phyloP scores from a whole-genome alignment of 2,888 invertebrate genomes.

The Xylota sylvarum region DNA sequence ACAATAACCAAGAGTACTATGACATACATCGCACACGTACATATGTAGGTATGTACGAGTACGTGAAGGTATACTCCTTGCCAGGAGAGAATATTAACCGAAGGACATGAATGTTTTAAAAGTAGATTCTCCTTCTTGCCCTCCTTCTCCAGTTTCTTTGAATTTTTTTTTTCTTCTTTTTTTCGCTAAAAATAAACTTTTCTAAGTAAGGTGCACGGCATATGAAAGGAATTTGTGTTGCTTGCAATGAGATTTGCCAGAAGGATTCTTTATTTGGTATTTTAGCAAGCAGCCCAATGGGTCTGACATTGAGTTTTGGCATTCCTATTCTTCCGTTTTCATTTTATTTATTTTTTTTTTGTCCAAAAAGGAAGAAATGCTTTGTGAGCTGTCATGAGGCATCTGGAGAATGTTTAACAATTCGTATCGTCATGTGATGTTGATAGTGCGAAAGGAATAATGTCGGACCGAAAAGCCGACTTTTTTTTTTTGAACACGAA shows the following conservation, averaged over 20 bases:
- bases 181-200: slow-evolving; percentile 40
- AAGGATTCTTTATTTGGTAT: slow-evolving; percentile 42
- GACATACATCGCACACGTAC: slow-evolving; percentile 47
- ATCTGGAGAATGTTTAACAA: slow-evolving; percentile 48
- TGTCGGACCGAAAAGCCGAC: slow-evolving; percentile 25
- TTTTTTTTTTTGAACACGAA: neutral
- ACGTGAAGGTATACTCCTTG: slow-evolving; percentile 17
- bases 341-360: slow-evolving; percentile 10
- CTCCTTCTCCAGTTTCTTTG: neutral
- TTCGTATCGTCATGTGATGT: slow-evolving; percentile 56
- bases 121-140: slow-evolving; percentile 16
- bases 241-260: slow-evolving; percentile 47
- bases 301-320: slow-evolving; percentile 49
- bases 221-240: slow-evolving; percentile 38
- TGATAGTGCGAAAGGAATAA: slow-evolving; percentile 29
- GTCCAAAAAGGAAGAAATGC: slow-evolving; percentile 19
- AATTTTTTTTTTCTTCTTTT: neutral
- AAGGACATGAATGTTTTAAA: slow-evolving; percentile 63
- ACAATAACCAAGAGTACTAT: slow-evolving; percentile 59
- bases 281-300: slow-evolving; percentile 32
- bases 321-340: slow-evolving; percentile 20
- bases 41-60: neutral
- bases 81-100: slow-evolving; percentile 42
- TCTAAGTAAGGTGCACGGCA: slow-evolving; percentile 42
- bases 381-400: slow-evolving; percentile 64